Evolutionary conservation across 1,140 invertebrate genomes (phyloP).

Genomic region (Dendroctonus ponderosae): DNA sequence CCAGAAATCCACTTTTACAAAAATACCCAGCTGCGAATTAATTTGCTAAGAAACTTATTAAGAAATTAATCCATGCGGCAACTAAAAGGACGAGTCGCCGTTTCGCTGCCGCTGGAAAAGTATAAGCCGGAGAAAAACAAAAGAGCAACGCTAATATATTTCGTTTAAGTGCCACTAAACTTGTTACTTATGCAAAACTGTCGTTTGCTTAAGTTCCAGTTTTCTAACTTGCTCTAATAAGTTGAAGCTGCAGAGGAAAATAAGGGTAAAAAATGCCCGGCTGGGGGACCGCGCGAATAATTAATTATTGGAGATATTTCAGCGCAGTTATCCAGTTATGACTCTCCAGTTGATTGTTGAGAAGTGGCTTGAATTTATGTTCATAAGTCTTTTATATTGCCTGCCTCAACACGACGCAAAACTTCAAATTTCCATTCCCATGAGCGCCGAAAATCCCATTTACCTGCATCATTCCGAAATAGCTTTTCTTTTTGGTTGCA

Average conservation of each 20-base stretch:
- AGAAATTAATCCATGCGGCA: conserved; percentile 25
- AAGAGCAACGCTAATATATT: conserved; percentile 36
- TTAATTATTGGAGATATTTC: conserved; percentile 26
- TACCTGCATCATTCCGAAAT: too few relatives aligned
- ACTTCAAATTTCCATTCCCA: too few relatives aligned
- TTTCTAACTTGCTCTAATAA: conserved; percentile 35
- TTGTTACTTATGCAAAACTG: conserved; percentile 41
- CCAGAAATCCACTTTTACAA: conserved; percentile 8
- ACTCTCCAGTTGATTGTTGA: conserved; percentile 18
- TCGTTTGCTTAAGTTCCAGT: conserved; percentile 37
- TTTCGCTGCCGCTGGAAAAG: conserved; percentile 19
- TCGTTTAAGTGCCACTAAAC: conserved; percentile 39
- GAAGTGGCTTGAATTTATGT: conserved; percentile 4
- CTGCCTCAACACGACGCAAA: too few relatives aligned
- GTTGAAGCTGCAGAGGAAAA: conserved; percentile 25
- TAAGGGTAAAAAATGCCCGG: conserved; percentile 6
- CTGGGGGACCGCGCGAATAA: conserved; percentile 13
- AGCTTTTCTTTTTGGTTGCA: too few relatives aligned
- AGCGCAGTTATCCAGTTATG: conserved; percentile 5
- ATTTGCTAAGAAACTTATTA: conserved; percentile 29
- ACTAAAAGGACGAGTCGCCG: conserved; percentile 14
- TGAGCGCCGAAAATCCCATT: too few relatives aligned
- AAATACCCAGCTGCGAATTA: conserved; percentile 19
- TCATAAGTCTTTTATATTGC: background rate
- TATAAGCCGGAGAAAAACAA: conserved; percentile 26